Base-by-base conservation (phyloP, 2,888 invertebrate genomes). In the Hypselothyrea guttata region DNA sequence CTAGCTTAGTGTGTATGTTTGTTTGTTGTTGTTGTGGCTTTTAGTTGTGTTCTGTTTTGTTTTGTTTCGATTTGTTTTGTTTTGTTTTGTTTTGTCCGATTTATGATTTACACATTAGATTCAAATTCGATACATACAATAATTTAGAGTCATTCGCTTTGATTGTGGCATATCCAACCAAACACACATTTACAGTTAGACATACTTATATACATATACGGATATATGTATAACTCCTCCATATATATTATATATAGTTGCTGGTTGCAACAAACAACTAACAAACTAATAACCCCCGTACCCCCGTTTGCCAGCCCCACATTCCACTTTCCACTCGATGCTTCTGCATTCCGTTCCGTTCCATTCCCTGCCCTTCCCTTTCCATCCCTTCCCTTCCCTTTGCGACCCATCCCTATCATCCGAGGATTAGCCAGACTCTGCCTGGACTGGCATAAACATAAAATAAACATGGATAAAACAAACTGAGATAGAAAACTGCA, bases 81-180 rank as follows among this genome's bases (percentile, higher is more conserved):
- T 52, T 57, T 37, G 28, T 42, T 13, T 47, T 54, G 53, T 48
- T 58, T 60, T 18, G 46, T 60, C 11, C 38, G 45, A 53, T 64
- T 68, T 68, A 76, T 76, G 81, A 77, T 77, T 81, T 77, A 77
- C 81, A 77, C 81, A 76, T 71, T 75, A 58, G 70, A 66, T 74
- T 71, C 63, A 77, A 66, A 81, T 77, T 77, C 74, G 81, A 76
- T 77, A 65, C 70, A 65, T 70, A 70, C 65, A 70, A 76, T 74
- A 74, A 77, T 75, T 77, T 68, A 41, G 68, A 71, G 49, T 55
- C 59, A 37, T 56, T 69, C 55, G 51, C 68, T 64, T 55, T 58
- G 69, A 69, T 69, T 69, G 47, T 33, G 53, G 49, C 22, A 22
- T 22, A 4, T 22, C 22, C 22, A 22, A 22, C 22, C 22, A 22